Evolutionary conservation across 2,797 vertebrate species (phyloP), one percentile per base, ranked within the genome.

Genomic region (Otolemur crassicaudatus): DNA sequence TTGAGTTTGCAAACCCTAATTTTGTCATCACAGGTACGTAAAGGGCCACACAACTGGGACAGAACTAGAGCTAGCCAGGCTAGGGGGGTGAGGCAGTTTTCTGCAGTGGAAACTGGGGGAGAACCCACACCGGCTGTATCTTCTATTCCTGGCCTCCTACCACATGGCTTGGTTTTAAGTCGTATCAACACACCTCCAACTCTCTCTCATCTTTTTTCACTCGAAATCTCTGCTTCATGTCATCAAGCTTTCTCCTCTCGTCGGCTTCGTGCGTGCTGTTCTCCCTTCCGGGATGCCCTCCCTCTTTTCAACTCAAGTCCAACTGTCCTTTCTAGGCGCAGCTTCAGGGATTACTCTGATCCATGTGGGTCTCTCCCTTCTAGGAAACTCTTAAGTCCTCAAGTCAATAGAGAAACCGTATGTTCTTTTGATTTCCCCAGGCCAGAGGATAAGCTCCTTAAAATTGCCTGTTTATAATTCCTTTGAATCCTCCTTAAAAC

Each of bases 361-460:
- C 70, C 75, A 2, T n/a, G 58, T 17, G 11, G 25, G 81, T 34
- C 43, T 81, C 49, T 92, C 43, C 67, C 34, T 80, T 76, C 73
- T 93, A 16, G 7, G 79, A 96, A 90, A 82, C 43, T 53, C 60
- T 70, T 81, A 31, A 0, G 56, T 25, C 37, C 56, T 70, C 79
- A 75, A 58, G 70, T 91, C 91, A 87, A 43, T 27, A 86, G 69
- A 90, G 93, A 95, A 96, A 75, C 65, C n/a, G 23, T 53, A n/a
- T 63, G 83, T 79, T 92, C 46, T 88, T 87, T 91, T 77, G 46
- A 94, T 80, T 92, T 88, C 77, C 40, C 73, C 43, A 16, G 77
- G 65, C 49, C 43, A 7, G 43, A 77, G 73, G 86, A 56, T 56
- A 87, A 89, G 23, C 46, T 76, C 83, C 60, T 95, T 72, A 82